A percentile compares a stretch with the other conserved stretches of the same genome.
These are phyloP conservation scores for Psittacula cyanocephala DNA, from an alignment of 2,113 vertebrate species.

Conservation along the genomic window DNA sequence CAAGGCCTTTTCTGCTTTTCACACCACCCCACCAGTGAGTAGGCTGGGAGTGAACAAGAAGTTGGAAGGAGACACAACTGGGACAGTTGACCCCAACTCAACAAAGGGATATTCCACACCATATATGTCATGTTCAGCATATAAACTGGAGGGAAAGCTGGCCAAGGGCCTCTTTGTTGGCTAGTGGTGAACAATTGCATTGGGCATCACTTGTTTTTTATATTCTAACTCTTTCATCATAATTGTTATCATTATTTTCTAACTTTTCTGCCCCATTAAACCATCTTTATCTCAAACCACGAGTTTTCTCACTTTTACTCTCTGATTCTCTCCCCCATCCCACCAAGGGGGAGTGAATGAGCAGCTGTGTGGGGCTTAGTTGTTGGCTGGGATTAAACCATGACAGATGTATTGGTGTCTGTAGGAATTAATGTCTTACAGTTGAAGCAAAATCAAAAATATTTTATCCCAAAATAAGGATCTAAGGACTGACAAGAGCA, in stretches of 20 bases:
- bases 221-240: neutral
- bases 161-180: neutral
- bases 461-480: neutral
- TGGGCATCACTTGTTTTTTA: neutral
- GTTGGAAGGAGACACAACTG: neutral
- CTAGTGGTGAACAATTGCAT: neutral
- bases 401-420: neutral
- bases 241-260: neutral
- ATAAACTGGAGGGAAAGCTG: neutral
- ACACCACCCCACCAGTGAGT: neutral
- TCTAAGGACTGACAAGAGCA: neutral
- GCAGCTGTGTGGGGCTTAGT: neutral
- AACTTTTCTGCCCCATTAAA: neutral
- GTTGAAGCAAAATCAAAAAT: neutral
- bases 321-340: neutral
- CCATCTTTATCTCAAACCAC: neutral
- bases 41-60: neutral
- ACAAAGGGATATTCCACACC: neutral
- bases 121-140: neutral
- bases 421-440: neutral
- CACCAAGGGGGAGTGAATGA: fast-evolving
- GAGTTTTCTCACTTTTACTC: neutral
- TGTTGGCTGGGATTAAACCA: neutral
- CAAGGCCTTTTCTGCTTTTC: neutral
- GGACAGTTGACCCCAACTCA: neutral